Evolutionary conservation across 2,797 vertebrate species (phyloP), one percentile per base, ranked within the genome.

Genomic region (Falco berigora): DNA sequence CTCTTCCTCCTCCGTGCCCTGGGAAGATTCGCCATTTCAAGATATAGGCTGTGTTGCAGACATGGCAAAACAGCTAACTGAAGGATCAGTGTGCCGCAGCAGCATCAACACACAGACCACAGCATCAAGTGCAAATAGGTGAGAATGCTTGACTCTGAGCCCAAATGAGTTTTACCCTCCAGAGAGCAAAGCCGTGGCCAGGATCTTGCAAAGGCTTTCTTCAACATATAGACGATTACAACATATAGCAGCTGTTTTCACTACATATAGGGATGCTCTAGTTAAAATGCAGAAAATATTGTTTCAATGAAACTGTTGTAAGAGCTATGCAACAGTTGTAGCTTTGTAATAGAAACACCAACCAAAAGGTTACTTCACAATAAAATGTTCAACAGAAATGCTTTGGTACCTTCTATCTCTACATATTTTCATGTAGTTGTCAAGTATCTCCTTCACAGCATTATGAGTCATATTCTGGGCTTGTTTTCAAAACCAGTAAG

Each of bases 11-110:
- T 49, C 53, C 40, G 3, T 98, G 98, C 84, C 98, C 98, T 0
- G 98, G 98, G 20, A 98, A 30, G 88, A 36, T 97, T 74, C 97
- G 66, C 67, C 4, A 98, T 93, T 98, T 98, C 40, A 90, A 96
- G 44, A 59, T 98, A 66, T 98, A 98, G 92, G 46, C 42, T 88
- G 52, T 38, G 42, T 40, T 66, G 69, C 82, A 79, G 83, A 52
- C 36, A 12, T 3, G 36, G 40, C 73, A 63, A 8, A 8, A 28
- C 53, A 73, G 71, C 46, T 64, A 30, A 77, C 46, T 22, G 58
- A 88, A 42, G 50, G 40, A 91, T 34, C 47, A 27, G 23, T 7
- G 61, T 52, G 83, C 75, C 64, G 42, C 71, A 67, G 38, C 61
- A 89, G 14, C 75, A 71, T 4, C 83, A 75, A 55, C n/a, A 63